Conservation (phyloP, 2,888 invertebrate genomes). For the Drosophila crucigera region DNA sequence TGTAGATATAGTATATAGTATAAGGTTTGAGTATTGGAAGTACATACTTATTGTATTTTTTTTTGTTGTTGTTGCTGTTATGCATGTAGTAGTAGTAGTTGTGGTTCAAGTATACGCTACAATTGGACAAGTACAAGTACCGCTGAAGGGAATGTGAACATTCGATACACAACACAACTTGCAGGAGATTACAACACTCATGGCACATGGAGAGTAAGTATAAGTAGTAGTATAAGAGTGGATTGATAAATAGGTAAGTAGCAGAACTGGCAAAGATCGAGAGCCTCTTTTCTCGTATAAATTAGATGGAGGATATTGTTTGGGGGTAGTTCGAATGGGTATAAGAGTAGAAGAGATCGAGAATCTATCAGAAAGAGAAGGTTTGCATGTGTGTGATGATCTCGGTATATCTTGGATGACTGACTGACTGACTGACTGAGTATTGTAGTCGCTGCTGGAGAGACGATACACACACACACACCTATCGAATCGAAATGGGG, state of each 20-base stretch:
- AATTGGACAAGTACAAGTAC: conserved; percentile 40
- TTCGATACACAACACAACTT: conserved; percentile 41
- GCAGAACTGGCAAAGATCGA: background rate
- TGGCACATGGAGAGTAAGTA: background rate
- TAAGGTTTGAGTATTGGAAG: conserved; percentile 14
- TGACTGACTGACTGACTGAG: background rate
- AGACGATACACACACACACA: conserved; percentile 23
- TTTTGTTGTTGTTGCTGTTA: conserved; percentile 17
- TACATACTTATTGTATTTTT: conserved; percentile 28
- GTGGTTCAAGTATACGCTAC: conserved; percentile 51
- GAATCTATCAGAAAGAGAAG: background rate
- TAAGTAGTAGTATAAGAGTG: conserved; percentile 14
- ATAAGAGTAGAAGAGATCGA: background rate
- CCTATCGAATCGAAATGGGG: background rate
- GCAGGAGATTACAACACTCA: conserved; percentile 50
- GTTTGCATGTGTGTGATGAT: background rate
- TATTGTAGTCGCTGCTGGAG: background rate
- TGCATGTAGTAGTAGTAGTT: conserved; percentile 39
- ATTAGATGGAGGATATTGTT: background rate
- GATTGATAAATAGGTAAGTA: background rate
- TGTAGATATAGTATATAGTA: conserved; percentile 6
- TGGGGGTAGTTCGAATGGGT: background rate
- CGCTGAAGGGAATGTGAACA: conserved; percentile 26
- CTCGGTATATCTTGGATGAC: background rate
- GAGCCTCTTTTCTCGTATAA: background rate